Evolutionary conservation across 2,113 vertebrate genomes (phyloP), one percentile per base, ranked within the genome.

Genomic region (Sarotherodon lohbergeri): DNA sequence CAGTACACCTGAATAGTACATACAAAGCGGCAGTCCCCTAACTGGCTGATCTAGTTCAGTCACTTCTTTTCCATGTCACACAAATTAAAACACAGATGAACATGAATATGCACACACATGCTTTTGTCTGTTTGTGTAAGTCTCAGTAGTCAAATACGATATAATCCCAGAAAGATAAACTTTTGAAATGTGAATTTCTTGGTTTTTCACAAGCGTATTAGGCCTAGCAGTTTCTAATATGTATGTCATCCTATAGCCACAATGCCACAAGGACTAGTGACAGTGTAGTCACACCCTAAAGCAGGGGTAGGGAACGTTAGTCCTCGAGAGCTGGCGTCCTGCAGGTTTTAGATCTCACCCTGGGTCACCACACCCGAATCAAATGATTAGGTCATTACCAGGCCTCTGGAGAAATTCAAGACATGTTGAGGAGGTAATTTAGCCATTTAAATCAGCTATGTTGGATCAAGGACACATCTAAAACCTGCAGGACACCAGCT

Each of bases 31-130:
- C 7, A 79, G 83, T 71, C 34, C 50, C 73, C 68, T 1, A 82
- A 93, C 94, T 80, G 86, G 90, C 3, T 91, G n/a, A 71, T 90
- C 90, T 46, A 52, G 91, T 90, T 50, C 32, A 50, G n/a, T 4
- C 16, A 83, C 29, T 32, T 29, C 11, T 17, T 22, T 50, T 4
- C 8, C 24, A 36, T n/a, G 16, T 34, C 52, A 29, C 10, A 22
- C 9, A 12, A 41, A 63, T 27, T 54, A 24, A 56, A 61, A 19
- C 12, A 24, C 7, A 61, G 6, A 41, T 43, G 12, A 66, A 66
- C 5, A 66, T 36, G n/a, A 50, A 43, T 14, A 9, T 19, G 12
- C 56, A 39, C 56, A 55, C 54, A 48, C 66, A 34, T 4, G 14
- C 13, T 29, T 9, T 16, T 80, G 9, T 83, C 32, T 81, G 50